phyloP scores from a whole-genome alignment of 2,797 vertebrate genomes.

The Sebastes hopkinsi region DNA sequence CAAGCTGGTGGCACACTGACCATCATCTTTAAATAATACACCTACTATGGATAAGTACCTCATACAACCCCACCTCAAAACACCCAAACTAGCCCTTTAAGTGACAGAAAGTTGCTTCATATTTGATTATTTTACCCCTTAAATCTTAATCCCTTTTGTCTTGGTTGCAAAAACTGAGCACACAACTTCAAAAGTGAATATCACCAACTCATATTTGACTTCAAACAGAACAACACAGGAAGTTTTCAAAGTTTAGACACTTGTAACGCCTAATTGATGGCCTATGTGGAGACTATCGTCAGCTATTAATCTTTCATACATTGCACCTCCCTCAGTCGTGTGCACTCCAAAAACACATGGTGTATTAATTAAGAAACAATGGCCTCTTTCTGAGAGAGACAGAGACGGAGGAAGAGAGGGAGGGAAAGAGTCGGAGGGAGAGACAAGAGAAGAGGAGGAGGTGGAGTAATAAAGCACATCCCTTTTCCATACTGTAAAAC shows the following conservation, averaged over 20 bases:
- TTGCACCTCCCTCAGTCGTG: constrained; percentile 9
- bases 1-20: no score
- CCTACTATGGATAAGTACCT: no score
- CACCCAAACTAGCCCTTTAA: neutral
- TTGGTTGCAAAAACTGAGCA: neutral
- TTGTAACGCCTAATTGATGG: constrained; percentile 24
- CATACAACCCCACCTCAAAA: no score
- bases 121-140: neutral
- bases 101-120: neutral
- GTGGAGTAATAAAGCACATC: constrained; percentile 32
- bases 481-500: constrained; percentile 41
- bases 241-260: neutral
- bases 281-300: constrained; percentile 6
- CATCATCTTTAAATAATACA: no score
- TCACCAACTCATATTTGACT: neutral
- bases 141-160: neutral
- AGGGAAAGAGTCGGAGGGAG: neutral
- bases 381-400: constrained; percentile 49
- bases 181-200: neutral
- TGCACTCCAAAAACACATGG: constrained; percentile 40
- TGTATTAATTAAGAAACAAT: constrained; percentile 68
- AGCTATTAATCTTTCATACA: constrained; percentile 27
- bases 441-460: constrained; percentile 1
- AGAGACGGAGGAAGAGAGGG: constrained; percentile 8
- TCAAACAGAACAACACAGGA: constrained; percentile 1